Evolutionary conservation across 1,140 invertebrate species (phyloP).

Genomic region (Probaryconus sp.): DNA sequence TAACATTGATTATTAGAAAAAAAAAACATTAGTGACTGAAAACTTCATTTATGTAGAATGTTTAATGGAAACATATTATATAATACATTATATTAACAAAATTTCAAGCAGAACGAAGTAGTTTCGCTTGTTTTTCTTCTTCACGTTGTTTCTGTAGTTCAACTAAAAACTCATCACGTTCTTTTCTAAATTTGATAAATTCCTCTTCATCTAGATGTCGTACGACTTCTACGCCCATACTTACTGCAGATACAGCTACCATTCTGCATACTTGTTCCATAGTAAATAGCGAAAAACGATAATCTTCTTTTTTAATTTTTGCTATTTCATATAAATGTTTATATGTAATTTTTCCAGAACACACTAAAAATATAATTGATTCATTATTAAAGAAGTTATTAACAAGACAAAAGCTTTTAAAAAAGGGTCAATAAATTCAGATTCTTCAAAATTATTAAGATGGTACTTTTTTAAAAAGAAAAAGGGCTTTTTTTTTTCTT

Average conservation of each 20-base stretch:
- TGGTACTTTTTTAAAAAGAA: too few species aligned
- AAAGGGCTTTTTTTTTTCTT: too few species aligned
- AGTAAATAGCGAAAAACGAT: slow-evolving; percentile 70
- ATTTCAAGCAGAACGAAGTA: slow-evolving; percentile 86
- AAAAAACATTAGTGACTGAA: too few species aligned
- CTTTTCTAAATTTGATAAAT: slow-evolving; percentile 90
- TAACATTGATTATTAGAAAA: too few species aligned
- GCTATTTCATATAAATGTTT: slow-evolving; percentile 99
- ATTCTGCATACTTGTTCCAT: slow-evolving; percentile 89
- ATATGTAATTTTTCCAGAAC: slow-evolving; percentile 92
- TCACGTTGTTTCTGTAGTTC: slow-evolving; percentile 88
- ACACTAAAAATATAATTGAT: slow-evolving; percentile 82
- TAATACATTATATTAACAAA: slow-evolving; percentile 20
- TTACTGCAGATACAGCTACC: slow-evolving; percentile 86
- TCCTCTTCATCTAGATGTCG: slow-evolving; percentile 88
- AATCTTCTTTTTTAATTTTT: slow-evolving; percentile 92
- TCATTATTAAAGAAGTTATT: slow-evolving; percentile 69
- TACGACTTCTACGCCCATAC: slow-evolving; percentile 93
- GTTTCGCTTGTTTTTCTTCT: slow-evolving; percentile 94
- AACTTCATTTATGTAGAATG: too few species aligned
- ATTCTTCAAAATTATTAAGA: too few species aligned
- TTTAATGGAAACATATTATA: slow-evolving; percentile 4
- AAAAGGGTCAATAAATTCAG: too few species aligned
- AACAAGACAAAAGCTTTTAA: slow-evolving; percentile 5
- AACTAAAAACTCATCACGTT: slow-evolving; percentile 85